Conservation (phyloP, 2,113 vertebrate species). For the Gorsachius goisagi region DNA sequence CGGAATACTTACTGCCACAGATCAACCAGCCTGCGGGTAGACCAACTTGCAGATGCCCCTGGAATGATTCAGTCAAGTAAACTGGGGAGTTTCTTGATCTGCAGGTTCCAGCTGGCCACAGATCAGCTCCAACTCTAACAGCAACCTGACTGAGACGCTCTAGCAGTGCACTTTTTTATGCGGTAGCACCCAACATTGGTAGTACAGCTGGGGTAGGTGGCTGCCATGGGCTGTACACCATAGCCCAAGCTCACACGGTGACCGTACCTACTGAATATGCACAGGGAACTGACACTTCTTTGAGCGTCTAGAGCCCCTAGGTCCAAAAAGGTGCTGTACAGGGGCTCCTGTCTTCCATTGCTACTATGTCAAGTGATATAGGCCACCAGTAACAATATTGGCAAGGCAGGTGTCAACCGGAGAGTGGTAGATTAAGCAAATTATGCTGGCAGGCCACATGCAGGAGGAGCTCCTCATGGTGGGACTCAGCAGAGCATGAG, state of each 20-base stretch:
- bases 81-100: background rate
- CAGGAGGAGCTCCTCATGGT: background rate
- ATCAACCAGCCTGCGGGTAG: background rate
- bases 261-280: background rate
- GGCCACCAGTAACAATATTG: background rate
- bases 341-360: background rate
- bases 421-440: background rate
- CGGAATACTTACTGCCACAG: background rate
- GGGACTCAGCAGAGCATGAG: background rate
- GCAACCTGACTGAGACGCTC: background rate
- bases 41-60: background rate
- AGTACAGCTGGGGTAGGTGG: background rate
- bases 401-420: background rate
- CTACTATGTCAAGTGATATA: background rate
- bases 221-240: background rate
- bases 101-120: background rate
- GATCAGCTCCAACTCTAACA: background rate
- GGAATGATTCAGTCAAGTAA: background rate
- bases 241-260: background rate
- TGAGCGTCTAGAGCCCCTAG: background rate
- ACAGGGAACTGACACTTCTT: background rate
- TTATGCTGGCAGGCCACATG: background rate
- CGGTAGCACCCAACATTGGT: background rate
- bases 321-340: background rate
- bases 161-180: background rate